Evolutionary conservation across 2,797 vertebrate species (phyloP).

Genomic region (Psittacula derbiana): DNA sequence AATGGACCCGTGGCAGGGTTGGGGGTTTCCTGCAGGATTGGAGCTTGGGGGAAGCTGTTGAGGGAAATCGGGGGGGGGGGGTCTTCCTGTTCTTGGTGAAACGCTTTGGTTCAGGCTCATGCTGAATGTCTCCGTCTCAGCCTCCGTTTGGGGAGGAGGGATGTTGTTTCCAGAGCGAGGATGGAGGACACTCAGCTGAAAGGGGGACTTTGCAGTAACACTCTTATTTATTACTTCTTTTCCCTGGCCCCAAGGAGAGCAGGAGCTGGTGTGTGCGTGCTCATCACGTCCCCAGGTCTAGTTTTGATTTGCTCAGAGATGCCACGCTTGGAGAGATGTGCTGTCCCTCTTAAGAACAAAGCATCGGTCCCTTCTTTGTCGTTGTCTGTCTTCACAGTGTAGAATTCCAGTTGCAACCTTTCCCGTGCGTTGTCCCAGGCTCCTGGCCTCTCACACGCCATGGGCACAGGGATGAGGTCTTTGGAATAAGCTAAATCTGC

Average conservation of each 20-base stretch:
- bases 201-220: neutral
- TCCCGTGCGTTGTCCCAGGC: neutral
- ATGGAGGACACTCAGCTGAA: neutral
- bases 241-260: neutral
- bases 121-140: neutral
- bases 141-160: neutral
- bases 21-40: neutral
- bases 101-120: neutral
- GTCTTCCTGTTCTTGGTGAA: neutral
- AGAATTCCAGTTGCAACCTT: neutral
- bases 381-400: neutral
- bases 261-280: neutral
- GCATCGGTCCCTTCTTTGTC: neutral
- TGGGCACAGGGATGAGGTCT: neutral
- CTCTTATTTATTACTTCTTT: neutral
- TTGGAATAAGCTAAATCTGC: slow-evolving; percentile 16
- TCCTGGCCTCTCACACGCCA: neutral
- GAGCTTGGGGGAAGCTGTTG: neutral
- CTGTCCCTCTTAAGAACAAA: neutral
- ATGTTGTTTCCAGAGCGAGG: neutral
- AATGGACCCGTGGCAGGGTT: rapidly evolving
- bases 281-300: neutral
- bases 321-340: neutral
- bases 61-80: neutral
- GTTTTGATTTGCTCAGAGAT: neutral